These are phyloP conservation scores for Todiramphus saurophagus DNA, from an alignment of 2,113 vertebrate genomes.

Conservation along the genomic window DNA sequence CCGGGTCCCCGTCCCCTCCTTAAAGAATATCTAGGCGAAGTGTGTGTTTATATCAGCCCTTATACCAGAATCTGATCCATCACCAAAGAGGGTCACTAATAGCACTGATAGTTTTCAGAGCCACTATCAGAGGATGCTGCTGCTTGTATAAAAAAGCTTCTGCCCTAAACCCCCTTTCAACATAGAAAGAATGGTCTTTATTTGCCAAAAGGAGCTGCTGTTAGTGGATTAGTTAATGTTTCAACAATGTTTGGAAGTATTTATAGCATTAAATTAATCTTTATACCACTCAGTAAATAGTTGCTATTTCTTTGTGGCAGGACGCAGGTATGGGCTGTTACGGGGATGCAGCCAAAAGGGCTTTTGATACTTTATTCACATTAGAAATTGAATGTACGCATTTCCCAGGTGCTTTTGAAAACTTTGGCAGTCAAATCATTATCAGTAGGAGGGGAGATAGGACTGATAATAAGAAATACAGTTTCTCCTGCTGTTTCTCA, in stretches of 20 bases:
- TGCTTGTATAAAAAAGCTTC: not conserved
- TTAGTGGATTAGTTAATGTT: not conserved
- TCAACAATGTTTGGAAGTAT: not conserved
- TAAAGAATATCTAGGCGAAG: not conserved
- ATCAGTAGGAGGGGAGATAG: not conserved
- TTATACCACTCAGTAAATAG: not conserved
- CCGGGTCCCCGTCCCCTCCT: not conserved
- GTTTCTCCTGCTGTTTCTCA: not conserved
- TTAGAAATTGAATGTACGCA: not conserved
- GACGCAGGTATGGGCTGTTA: not conserved
- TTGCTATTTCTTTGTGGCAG: not conserved
- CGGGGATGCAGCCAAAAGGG: not conserved
- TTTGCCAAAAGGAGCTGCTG: not conserved
- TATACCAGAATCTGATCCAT: not conserved
- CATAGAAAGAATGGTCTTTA: not conserved
- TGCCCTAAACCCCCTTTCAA: not conserved
- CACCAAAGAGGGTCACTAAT: too few relatives aligned
- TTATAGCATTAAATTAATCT: not conserved
- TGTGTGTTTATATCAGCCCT: not conserved
- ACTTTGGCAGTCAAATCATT: not conserved
- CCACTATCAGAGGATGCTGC: not conserved
- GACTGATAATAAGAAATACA: not conserved
- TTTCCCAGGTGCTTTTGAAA: not conserved
- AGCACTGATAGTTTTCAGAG: not conserved
- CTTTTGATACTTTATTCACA: not conserved